Evolutionary conservation across 2,113 vertebrate species (phyloP).

Genomic region (Myotis lucifugus): DNA sequence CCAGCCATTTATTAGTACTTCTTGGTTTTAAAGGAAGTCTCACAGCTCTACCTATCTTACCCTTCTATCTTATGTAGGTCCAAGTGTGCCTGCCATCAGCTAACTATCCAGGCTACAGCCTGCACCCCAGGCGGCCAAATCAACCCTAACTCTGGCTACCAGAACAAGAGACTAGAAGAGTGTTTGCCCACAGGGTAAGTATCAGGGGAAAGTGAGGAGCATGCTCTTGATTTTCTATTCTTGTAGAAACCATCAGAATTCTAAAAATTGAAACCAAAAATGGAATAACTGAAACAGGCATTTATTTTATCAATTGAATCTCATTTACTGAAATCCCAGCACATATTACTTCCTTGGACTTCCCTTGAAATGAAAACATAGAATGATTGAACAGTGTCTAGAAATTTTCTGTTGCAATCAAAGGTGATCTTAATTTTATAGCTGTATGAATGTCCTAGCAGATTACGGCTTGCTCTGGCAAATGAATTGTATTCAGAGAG

Average conservation of each 20-base stretch:
- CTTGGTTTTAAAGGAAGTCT: neutral
- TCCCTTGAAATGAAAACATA: constrained; percentile 12
- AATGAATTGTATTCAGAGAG: neutral
- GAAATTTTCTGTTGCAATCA: constrained; percentile 34
- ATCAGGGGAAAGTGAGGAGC: neutral
- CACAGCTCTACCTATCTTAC: neutral
- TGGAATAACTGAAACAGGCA: neutral
- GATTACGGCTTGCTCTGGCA: neutral
- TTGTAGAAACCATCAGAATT: neutral
- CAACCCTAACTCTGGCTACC: constrained; percentile 92
- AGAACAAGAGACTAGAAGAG: constrained; percentile 95
- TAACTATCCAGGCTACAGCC: constrained; percentile 94
- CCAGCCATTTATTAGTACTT: neutral
- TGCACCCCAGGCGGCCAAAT: constrained; percentile 95
- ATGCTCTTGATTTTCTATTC: neutral
- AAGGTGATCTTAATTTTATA: constrained; percentile 14
- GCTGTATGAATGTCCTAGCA: neutral
- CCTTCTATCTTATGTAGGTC: constrained; percentile 84
- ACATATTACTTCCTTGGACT: neutral
- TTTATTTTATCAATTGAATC: constrained; percentile 22
- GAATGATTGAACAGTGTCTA: neutral
- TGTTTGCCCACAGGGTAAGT: constrained; percentile 97
- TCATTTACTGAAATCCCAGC: neutral
- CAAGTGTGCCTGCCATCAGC: constrained; percentile 96
- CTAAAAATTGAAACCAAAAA: neutral